Conservation (phyloP, 2,888 invertebrate genomes). For the Deroplatys truncata region DNA sequence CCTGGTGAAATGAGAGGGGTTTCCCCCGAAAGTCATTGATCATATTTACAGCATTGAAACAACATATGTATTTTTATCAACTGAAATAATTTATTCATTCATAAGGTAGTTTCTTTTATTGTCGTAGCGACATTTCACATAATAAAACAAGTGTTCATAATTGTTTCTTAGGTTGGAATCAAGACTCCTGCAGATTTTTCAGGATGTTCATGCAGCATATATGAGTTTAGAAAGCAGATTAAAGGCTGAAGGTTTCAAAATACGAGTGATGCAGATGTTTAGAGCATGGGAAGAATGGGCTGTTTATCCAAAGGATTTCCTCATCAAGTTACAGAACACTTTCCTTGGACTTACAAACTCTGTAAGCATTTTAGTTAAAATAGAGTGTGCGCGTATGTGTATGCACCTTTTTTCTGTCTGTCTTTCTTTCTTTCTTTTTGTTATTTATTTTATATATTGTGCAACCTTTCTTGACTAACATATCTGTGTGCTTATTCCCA, state of each 20-base stretch:
- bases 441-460: too few relatives aligned
- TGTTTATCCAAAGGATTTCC: constrained; percentile 89
- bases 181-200: constrained; percentile 74
- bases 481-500: too few relatives aligned
- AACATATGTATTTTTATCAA: too few relatives aligned
- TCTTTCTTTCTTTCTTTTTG: too few relatives aligned
- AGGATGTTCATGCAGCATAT: constrained; percentile 66
- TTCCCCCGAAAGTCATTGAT: too few relatives aligned
- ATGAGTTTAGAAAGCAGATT: constrained; percentile 74
- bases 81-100: too few relatives aligned
- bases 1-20: too few relatives aligned
- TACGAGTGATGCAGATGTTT: constrained; percentile 81
- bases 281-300: constrained; percentile 98
- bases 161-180: constrained; percentile 67
- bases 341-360: constrained; percentile 71
- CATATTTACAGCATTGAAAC: too few relatives aligned
- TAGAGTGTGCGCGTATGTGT: too few relatives aligned
- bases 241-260: constrained; percentile 95
- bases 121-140: neutral
- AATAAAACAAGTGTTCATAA: constrained; percentile 26
- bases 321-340: constrained; percentile 80
- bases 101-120: too few relatives aligned
- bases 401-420: too few relatives aligned
- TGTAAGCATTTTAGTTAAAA: constrained; percentile 12
- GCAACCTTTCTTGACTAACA: too few relatives aligned